A percentile compares a stretch with the other conserved stretches of the same genome.
These are phyloP conservation scores for Hedya salicella DNA, from an alignment of 2,888 invertebrate species.

Conservation along the genomic window DNA sequence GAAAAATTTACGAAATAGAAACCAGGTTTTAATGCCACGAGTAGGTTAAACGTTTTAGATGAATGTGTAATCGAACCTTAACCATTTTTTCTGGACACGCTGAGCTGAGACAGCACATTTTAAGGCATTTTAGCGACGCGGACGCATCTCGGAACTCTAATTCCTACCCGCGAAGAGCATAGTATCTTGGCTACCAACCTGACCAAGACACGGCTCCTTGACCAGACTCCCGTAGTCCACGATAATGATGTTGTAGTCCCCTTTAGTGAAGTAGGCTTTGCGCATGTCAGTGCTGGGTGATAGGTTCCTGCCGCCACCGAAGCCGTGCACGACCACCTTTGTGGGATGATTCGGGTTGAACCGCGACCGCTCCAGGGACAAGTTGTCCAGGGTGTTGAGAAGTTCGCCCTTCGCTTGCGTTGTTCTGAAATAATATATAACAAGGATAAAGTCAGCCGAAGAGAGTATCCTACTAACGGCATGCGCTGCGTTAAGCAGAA, in stretches of 20 bases:
- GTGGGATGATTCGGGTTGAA: slow-evolving; percentile 92
- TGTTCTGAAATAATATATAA: slow-evolving; percentile 77
- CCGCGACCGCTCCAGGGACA: slow-evolving; percentile 89
- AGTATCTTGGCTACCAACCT: slow-evolving; percentile 70
- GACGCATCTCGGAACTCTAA: too few species aligned
- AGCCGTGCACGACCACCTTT: slow-evolving; percentile 96
- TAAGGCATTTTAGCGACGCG: too few species aligned
- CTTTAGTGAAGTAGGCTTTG: slow-evolving; percentile 91
- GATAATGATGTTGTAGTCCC: slow-evolving; percentile 93
- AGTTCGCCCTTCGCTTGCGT: slow-evolving; percentile 91
- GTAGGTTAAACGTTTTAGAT: too few species aligned
- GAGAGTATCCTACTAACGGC: too few species aligned
- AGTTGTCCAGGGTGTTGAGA: slow-evolving; percentile 88
- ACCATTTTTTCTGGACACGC: too few species aligned
- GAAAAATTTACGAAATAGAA: too few species aligned
- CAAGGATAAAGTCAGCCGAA: too few species aligned
- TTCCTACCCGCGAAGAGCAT: too few species aligned
- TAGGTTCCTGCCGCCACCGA: slow-evolving; percentile 92
- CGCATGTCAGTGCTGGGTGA: slow-evolving; percentile 94
- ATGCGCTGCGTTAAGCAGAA: too few species aligned
- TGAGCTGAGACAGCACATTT: too few species aligned
- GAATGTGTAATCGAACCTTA: too few species aligned
- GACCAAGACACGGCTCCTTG: slow-evolving; percentile 92
- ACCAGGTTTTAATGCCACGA: too few species aligned
- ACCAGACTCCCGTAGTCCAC: slow-evolving; percentile 93